Conservation (phyloP, 1,140 invertebrate species). For the Anthonomus grandis region DNA sequence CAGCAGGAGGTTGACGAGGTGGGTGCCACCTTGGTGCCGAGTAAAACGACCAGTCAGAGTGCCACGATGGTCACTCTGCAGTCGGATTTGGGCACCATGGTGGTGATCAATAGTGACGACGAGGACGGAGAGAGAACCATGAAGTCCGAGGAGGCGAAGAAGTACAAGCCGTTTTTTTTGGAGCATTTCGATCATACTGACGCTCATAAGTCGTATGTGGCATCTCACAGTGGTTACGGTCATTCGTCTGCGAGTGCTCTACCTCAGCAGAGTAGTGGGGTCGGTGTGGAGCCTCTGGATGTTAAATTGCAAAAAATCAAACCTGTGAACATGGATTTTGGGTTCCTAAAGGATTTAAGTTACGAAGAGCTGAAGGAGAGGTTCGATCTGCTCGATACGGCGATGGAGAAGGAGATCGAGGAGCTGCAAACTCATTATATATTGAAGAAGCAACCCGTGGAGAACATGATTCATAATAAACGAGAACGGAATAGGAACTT, state of each 20-base stretch:
- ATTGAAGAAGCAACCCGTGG: conserved; percentile 94
- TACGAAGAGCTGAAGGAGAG: conserved; percentile 87
- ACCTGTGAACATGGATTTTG: conserved; percentile 31
- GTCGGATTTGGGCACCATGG: conserved; percentile 87
- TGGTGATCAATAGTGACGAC: conserved; percentile 82
- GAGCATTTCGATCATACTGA: conserved; percentile 96
- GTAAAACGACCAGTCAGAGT: conserved; percentile 56
- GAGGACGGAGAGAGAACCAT: conserved; percentile 79
- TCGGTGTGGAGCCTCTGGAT: conserved; percentile 24
- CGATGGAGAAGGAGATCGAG: conserved; percentile 98
- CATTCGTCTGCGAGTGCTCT: not conserved
- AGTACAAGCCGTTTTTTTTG: conserved; percentile 86
- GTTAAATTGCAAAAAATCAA: conserved; percentile 29
- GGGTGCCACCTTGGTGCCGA: conserved; percentile 53
- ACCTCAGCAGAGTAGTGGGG: not conserved
- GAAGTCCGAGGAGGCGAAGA: conserved; percentile 75
- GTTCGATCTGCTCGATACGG: conserved; percentile 88
- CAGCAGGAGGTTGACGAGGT: conserved; percentile 36
- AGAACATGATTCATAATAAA: conserved; percentile 89
- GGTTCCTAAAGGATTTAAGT: conserved; percentile 58
- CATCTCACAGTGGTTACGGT: not conserved
- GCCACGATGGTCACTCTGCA: conserved; percentile 68
- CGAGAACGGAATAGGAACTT: conserved; percentile 34
- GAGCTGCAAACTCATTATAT: conserved; percentile 92
- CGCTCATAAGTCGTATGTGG: conserved; percentile 11